A percentile compares a stretch with the other conserved stretches of the same genome.
Evolutionary conservation across 2,113 vertebrate species (phyloP).

Genomic region (Scolopax mira): DNA sequence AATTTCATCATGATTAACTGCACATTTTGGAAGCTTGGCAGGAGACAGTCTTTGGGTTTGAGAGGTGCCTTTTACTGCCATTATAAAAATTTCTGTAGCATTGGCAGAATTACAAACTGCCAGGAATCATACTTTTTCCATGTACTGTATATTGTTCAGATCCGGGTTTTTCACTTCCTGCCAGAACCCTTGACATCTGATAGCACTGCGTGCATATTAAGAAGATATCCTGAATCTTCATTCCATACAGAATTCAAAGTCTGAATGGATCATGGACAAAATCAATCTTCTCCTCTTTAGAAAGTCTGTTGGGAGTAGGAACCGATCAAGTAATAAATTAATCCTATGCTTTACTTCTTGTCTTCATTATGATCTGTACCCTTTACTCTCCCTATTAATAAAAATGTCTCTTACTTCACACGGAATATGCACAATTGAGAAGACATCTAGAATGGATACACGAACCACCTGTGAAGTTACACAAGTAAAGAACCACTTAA

Average conservation of each 20-base stretch:
- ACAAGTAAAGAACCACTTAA: not conserved
- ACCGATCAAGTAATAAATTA: not conserved
- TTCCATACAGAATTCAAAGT: not conserved
- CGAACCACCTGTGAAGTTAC: not conserved
- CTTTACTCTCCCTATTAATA: not conserved
- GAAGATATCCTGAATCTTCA: not conserved
- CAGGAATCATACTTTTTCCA: not conserved
- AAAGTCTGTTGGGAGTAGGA: not conserved
- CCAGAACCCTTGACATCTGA: not conserved
- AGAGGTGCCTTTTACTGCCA: constrained; percentile 6
- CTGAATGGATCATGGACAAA: not conserved
- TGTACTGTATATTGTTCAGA: not conserved
- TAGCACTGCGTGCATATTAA: fast-evolving
- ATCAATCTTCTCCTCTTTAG: not conserved
- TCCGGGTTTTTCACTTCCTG: not conserved
- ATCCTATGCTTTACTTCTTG: not conserved
- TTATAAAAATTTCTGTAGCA: constrained; percentile 7
- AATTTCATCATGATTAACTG: constrained; percentile 15
- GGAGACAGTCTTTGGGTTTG: not conserved
- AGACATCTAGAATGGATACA: not conserved
- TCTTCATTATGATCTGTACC: not conserved
- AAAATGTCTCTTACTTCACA: not conserved
- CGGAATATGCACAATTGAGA: not conserved
- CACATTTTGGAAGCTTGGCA: constrained; percentile 9
- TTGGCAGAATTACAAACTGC: constrained; percentile 16